phyloP scores from a whole-genome alignment of 2,113 vertebrate species.

The Ciconia maguari region DNA sequence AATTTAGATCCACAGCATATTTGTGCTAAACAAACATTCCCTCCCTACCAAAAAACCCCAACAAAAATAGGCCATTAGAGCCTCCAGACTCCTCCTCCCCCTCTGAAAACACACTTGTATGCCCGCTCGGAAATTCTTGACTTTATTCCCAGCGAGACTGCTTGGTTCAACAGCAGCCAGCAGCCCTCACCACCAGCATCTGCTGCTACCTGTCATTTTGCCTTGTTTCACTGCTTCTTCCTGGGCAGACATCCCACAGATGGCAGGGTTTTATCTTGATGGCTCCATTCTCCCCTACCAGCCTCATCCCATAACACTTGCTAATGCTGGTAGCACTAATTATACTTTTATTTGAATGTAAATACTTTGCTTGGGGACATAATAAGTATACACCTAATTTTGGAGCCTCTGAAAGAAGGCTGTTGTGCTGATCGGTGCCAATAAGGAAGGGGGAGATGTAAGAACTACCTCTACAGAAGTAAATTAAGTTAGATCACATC shows the following conservation, averaged over 20 bases:
- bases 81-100: neutral
- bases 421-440: neutral
- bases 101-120: neutral
- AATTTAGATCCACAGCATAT: neutral
- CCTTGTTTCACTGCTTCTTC: neutral
- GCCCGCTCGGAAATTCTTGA: neutral
- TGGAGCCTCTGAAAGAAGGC: neutral
- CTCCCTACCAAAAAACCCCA: neutral
- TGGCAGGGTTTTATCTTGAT: neutral
- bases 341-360: neutral
- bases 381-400: neutral
- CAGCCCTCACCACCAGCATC: neutral
- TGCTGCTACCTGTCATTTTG: slow-evolving; percentile 13
- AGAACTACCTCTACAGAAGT: neutral
- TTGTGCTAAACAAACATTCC: neutral
- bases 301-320: neutral
- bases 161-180: neutral
- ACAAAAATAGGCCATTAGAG: neutral
- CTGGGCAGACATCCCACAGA: neutral
- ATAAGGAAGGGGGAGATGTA: neutral
- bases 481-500: neutral
- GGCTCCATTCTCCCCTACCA: neutral
- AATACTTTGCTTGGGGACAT: slow-evolving; percentile 17
- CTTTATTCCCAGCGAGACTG: neutral
- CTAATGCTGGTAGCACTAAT: slow-evolving; percentile 1